These are phyloP conservation scores for Phocoena phocoena DNA, from an alignment of 2,113 vertebrate genomes.

Conservation along the genomic window DNA sequence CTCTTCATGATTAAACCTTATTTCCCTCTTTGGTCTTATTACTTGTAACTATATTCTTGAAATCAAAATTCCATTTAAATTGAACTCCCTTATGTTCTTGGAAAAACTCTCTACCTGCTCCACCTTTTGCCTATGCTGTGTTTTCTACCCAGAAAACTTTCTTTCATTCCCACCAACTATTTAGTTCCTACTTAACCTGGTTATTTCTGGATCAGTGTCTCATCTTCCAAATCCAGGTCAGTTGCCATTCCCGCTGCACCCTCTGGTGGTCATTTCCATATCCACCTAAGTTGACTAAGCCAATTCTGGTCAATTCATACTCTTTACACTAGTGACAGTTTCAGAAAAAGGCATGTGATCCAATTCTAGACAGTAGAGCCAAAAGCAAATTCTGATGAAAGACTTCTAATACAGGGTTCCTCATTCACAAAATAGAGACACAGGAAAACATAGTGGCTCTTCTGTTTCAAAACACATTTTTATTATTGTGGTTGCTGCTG, in stretches of 20 bases:
- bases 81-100: neutral
- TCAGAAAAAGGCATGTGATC: neutral
- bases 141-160: neutral
- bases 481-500: neutral
- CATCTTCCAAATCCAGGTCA: neutral
- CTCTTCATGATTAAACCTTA: neutral
- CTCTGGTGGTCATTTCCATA: constrained; percentile 60
- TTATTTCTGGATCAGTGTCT: neutral
- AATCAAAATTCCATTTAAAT: neutral
- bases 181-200: neutral
- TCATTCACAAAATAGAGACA: neutral
- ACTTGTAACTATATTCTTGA: neutral
- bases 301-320: neutral
- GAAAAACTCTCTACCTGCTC: fast-evolving
- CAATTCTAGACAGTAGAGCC: neutral
- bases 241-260: constrained; percentile 56
- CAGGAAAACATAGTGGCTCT: neutral
- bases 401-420: neutral
- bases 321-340: fast-evolving
- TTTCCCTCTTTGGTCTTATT: constrained; percentile 20
- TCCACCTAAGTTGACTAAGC: neutral
- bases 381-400: neutral
- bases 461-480: neutral
- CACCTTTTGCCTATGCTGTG: neutral
- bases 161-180: neutral